Percentiles rank a stretch among this genome's conserved stretches.
Conservation (phyloP, 2,113 vertebrate genomes). For the Eublepharis macularius region DNA sequence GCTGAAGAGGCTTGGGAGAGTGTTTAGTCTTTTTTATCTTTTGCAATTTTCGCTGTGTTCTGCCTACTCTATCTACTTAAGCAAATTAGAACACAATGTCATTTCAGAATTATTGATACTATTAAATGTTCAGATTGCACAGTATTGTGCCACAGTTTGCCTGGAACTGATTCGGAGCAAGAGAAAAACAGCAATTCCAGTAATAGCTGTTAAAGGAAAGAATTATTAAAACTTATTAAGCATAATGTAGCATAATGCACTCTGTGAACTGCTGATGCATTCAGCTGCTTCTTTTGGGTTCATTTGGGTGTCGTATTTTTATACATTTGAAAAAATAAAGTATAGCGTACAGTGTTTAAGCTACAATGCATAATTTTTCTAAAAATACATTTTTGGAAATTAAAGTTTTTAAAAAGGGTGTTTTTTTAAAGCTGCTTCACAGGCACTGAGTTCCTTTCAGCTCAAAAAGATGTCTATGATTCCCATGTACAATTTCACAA, state of each 20-base stretch:
- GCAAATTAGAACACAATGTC: not conserved
- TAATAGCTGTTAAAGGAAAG: constrained; percentile 5
- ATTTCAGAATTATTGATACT: constrained; percentile 9
- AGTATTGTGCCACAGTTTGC: not conserved
- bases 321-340: not conserved
- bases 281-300: not conserved
- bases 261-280: not conserved
- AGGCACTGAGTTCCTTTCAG: not conserved
- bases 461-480: not conserved
- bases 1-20: not conserved
- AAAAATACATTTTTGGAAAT: not conserved
- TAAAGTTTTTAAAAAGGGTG: not conserved
- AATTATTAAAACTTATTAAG: constrained; percentile 17
- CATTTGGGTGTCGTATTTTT: not conserved
- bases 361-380: too few species aligned
- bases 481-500: not conserved
- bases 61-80: constrained; percentile 4
- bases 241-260: not conserved
- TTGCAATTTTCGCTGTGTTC: not conserved
- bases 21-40: not conserved
- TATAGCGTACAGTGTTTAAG: not conserved
- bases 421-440: not conserved
- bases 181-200: constrained; percentile 12
- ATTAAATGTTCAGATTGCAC: constrained; percentile 12
- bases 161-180: not conserved